Base-by-base conservation (phyloP, 2,797 vertebrate genomes). In the Kryptopterus vitreolus region DNA sequence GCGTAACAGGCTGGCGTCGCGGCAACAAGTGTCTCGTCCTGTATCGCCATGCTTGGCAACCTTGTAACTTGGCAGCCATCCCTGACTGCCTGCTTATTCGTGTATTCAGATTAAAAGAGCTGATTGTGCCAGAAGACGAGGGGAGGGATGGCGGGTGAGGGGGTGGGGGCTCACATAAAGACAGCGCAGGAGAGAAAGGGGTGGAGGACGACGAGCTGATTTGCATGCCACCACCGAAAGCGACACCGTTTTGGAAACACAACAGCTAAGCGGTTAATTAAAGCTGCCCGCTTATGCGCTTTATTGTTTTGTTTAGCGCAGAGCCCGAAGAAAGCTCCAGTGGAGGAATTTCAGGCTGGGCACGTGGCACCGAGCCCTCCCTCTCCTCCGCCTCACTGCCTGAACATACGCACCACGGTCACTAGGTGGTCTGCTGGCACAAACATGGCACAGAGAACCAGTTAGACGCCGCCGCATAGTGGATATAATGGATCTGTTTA, bases 21-120 rank as follows among this genome's bases (percentile, higher is more conserved):
- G 82, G 92, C 93, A 94, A 95, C 94, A 95, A 94, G 94, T 95
- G 94, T 91, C 93, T 94, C 91, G 90, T 89, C 90, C 79, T 88
- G 89, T 91, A 92, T 93, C 92, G 89, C 90, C 89, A 90, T 69
- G 88, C 91, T 92, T 90, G 89, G 91, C 92, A 93, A 90, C 88
- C 88, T 87, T 87, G 82, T 83, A 90, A 91, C 91, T 94, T 94
- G 93, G 93, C 94, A 94, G 91, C 81, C 78, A 85, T 92, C 92
- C 81, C 91, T 90, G 89, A 57, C 70, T 78, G 69, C 71, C 31
- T 80, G 89, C 87, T 91, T 89, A 87, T 89, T 90, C 90, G 87
- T 89, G 86, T 87, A 81, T 90, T 88, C 91, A 91, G 86, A 92
- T 94, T 82, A 93, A 93, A 74, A 92, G 91, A 92, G 90, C 89